Evolutionary conservation across 2,888 invertebrate species (phyloP).

Genomic region (Tiphia femorata): DNA sequence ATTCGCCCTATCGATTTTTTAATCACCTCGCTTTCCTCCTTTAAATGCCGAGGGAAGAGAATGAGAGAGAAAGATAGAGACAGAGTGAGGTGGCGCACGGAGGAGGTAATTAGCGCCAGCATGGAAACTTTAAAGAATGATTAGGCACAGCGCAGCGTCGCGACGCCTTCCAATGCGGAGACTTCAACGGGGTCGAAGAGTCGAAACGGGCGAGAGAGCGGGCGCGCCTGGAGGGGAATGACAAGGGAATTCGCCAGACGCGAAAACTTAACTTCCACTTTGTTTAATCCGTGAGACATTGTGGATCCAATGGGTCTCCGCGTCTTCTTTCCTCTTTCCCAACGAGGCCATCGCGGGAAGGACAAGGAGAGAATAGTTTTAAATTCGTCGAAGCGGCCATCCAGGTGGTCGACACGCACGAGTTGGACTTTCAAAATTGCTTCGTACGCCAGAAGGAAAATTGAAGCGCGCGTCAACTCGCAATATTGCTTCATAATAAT

Average conservation of each 20-base stretch:
- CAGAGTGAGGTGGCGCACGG: no score
- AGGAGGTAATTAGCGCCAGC: slow-evolving; percentile 56
- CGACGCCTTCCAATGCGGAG: slow-evolving; percentile 36
- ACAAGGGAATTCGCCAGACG: slow-evolving; percentile 38
- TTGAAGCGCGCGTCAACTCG: no score
- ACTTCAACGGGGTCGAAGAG: slow-evolving; percentile 42
- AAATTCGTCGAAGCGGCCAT: no score
- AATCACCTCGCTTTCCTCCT: slow-evolving; percentile 48
- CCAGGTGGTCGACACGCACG: no score
- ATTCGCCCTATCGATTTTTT: slow-evolving; percentile 44
- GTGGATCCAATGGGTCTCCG: slow-evolving; percentile 19
- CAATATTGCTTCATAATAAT: no score
- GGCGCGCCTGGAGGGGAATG: slow-evolving; percentile 13
- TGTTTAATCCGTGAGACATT: slow-evolving; percentile 39
- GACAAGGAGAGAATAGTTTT: no score
- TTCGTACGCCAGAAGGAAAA: no score
- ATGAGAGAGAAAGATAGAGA: slow-evolving; percentile 18
- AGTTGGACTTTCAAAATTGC: no score
- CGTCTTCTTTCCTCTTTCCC: no score
- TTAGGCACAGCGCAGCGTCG: slow-evolving; percentile 45
- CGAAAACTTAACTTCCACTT: slow-evolving; percentile 48
- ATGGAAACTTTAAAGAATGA: slow-evolving; percentile 58
- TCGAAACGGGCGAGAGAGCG: slow-evolving; percentile 24
- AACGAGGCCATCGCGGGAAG: no score
- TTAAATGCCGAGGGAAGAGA: slow-evolving; percentile 50